Evolutionary conservation across 37 sponge, comb jelly and placozoan species (phyloP).

Genomic region (Lycopodina hypogea): DNA sequence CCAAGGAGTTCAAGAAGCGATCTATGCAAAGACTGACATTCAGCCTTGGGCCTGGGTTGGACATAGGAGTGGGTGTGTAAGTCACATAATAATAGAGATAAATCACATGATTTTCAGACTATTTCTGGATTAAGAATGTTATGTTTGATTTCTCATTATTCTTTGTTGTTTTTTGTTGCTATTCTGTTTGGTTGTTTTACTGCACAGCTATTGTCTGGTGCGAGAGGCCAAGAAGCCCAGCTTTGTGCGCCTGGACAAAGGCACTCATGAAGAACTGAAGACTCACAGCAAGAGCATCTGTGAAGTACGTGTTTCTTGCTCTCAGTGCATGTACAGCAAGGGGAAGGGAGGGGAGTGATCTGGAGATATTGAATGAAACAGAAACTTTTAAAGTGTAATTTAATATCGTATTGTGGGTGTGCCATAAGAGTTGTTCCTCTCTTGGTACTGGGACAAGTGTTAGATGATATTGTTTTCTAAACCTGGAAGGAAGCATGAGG

Average conservation of each 20-base stretch:
- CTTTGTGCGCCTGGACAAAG: slow-evolving; percentile 76
- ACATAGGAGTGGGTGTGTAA: slow-evolving; percentile 87
- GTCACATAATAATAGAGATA: not conserved
- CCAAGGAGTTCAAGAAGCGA: slow-evolving; percentile 88
- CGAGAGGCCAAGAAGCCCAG: slow-evolving; percentile 81
- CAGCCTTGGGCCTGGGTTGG: slow-evolving; percentile 64
- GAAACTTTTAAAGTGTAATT: too few species aligned
- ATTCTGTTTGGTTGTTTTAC: not conserved
- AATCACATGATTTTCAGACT: not conserved
- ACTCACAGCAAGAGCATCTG: slow-evolving; percentile 85
- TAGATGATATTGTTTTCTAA: too few species aligned
- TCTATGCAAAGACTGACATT: slow-evolving; percentile 75
- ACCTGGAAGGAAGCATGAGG: too few species aligned
- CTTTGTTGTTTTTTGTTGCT: not conserved
- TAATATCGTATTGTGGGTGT: too few species aligned
- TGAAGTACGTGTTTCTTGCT: slow-evolving; percentile 50
- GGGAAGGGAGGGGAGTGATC: too few species aligned
- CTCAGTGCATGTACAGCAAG: too few species aligned
- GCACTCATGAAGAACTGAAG: slow-evolving; percentile 84
- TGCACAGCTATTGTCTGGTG: slow-evolving; percentile 67
- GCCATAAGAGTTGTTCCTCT: too few species aligned
- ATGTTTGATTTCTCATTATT: too few species aligned
- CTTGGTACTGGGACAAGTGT: too few species aligned
- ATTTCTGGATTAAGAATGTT: too few species aligned
- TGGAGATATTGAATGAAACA: too few species aligned